These are phyloP conservation scores for Streptopelia turtur DNA, from an alignment of 2,797 vertebrate genomes.

Conservation along the genomic window DNA sequence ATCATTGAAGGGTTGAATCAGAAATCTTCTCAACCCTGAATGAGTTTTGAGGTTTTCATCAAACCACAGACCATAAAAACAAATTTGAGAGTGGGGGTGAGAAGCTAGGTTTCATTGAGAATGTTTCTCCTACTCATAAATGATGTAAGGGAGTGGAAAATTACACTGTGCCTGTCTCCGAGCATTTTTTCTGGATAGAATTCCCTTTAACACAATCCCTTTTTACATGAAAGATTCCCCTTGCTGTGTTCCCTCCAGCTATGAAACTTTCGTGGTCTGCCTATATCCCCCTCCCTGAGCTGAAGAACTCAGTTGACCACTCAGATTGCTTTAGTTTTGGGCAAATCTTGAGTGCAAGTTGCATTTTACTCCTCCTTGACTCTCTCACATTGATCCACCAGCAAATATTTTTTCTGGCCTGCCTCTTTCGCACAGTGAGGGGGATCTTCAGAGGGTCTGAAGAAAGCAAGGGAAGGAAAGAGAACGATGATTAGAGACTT, in stretches of 20 bases:
- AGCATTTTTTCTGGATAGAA: not conserved
- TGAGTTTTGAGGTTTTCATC: not conserved
- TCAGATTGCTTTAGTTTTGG: not conserved
- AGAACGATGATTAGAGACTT: slow-evolving; percentile 68
- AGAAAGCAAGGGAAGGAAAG: slow-evolving; percentile 51
- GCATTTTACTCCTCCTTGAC: not conserved
- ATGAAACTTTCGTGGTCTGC: not conserved
- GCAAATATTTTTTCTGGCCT: slow-evolving; percentile 23
- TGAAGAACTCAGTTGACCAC: not conserved
- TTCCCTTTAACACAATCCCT: not conserved
- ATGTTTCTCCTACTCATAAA: not conserved
- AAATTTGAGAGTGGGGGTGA: not conserved
- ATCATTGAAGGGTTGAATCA: not conserved
- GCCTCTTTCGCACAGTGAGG: slow-evolving; percentile 15
- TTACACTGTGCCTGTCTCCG: fast-evolving
- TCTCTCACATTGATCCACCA: not conserved
- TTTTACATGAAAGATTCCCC: not conserved
- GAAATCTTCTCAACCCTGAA: not conserved
- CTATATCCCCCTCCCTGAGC: fast-evolving
- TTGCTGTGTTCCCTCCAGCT: not conserved
- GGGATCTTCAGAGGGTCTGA: slow-evolving; percentile 55
- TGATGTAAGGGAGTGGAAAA: not conserved
- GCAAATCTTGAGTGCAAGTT: not conserved
- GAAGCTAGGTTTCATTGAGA: not conserved
- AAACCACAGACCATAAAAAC: not conserved